Percentiles rank a stretch among this genome's conserved stretches.
phyloP scores from a whole-genome alignment of 2,797 vertebrate genomes.

The Petrocephalus schoutedeni region DNA sequence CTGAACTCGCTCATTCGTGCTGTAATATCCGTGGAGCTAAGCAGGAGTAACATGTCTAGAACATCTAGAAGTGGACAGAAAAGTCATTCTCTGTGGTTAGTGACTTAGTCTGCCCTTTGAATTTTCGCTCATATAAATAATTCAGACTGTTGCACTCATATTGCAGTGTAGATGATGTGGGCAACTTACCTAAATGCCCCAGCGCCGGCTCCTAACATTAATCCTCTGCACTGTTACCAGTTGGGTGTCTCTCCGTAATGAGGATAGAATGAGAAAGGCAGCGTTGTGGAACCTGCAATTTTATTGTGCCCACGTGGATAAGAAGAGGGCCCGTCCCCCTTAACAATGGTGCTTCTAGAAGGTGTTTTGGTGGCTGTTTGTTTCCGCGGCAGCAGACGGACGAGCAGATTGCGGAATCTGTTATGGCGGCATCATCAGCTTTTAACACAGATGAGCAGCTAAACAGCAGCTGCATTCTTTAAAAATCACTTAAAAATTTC shows the following conservation, averaged over 20 bases:
- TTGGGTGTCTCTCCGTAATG: background rate
- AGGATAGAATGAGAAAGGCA: background rate
- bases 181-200: background rate
- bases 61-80: background rate
- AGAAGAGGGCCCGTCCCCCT: background rate
- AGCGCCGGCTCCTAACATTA: background rate
- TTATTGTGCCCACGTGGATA: background rate
- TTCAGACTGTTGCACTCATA: background rate
- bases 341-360: background rate
- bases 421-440: background rate
- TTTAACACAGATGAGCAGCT: background rate
- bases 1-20: background rate
- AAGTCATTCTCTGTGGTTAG: background rate
- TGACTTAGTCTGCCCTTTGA: background rate
- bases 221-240: background rate
- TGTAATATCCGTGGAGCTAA: background rate
- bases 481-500: background rate
- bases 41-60: background rate
- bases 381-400: background rate
- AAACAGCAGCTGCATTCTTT: conserved; percentile 9
- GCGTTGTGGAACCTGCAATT: background rate
- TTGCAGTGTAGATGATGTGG: background rate
- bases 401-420: background rate
- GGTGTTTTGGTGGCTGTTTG: background rate
- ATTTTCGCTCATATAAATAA: background rate